These are phyloP conservation scores for Drosophila pandora DNA, from an alignment of 1,140 invertebrate species.

Conservation along the genomic window DNA sequence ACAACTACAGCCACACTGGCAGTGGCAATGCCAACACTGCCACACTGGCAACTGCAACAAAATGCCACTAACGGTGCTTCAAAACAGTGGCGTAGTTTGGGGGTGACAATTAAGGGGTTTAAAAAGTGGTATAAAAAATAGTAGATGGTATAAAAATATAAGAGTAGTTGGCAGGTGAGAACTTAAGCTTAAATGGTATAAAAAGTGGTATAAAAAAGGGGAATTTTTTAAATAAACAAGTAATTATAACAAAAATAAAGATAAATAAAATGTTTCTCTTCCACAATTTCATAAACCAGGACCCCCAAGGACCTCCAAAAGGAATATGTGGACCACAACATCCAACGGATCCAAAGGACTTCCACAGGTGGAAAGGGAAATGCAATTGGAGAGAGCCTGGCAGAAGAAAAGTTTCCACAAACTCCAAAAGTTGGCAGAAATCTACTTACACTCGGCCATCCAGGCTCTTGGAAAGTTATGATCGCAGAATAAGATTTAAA, in stretches of 20 bases:
- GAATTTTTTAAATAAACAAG: no score
- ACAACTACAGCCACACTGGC: slow-evolving; percentile 25
- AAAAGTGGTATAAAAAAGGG: background rate
- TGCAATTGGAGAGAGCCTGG: slow-evolving; percentile 20
- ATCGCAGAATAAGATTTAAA: background rate
- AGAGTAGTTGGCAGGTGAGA: no score
- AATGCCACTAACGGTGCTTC: slow-evolving; percentile 5
- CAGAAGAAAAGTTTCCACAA: slow-evolving; percentile 12
- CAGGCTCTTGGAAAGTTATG: slow-evolving; percentile 14
- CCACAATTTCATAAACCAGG: background rate
- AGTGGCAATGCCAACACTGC: slow-evolving; percentile 22
- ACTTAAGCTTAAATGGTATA: background rate
- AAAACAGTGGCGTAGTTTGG: background rate
- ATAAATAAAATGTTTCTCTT: no score
- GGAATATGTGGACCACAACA: background rate
- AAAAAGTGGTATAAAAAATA: background rate
- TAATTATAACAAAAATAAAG: no score
- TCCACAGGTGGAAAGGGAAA: slow-evolving; percentile 24
- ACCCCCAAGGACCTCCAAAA: background rate
- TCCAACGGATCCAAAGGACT: no score
- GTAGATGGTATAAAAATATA: no score
- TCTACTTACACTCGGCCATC: slow-evolving; percentile 6
- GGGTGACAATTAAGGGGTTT: background rate
- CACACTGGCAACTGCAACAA: slow-evolving; percentile 38
- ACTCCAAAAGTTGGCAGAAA: background rate